Evolutionary conservation across 2,797 vertebrate genomes (phyloP), one percentile per base, ranked within the genome.

Genomic region (Melanotaenia pygmaea): DNA sequence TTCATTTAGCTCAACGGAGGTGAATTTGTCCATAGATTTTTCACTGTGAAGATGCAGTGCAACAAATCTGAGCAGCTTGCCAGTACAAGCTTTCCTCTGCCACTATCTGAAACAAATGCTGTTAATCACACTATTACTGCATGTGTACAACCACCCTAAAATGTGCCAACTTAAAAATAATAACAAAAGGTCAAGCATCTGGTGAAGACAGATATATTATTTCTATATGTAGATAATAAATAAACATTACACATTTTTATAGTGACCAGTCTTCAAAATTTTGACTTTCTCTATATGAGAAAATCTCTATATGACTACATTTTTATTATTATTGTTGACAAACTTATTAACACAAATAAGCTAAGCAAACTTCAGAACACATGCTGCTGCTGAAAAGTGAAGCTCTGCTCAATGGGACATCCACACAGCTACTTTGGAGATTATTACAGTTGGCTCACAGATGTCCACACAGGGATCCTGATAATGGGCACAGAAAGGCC

Each of bases 391-490:
- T 50, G 9, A 72, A 43, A 70, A 13, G 22, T 57, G 43, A 60
- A 54, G 28, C 45, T 40, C 35, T 37, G 28, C 8, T 50, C 38
- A 71, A 35, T 35, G 28, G 73, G n/a, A 59, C 67, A 71, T 61
- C 57, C 37, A 45, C 58, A 67, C 67, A 59, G 65, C 37, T 30
- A 62, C 72, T 68, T 72, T 13, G 50, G 73, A 70, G 35, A 16
- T 32, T 65, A 73, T 70, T 57, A 73, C 61, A 54, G 76, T 72
- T 69, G 56, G 56, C 69, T 81, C 78, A 76, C 79, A 81, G 47
- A 74, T 64, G 71, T 72, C 75, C 64, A 75, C 62, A 56, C 67
- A 66, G 84, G 67, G 71, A 83, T 77, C 69, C 60, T 74, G 74
- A 64, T 81, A 78, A 79, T 58, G 5, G 60, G 59, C 77, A 50